Percentiles rank a stretch among this genome's conserved stretches.
Conservation (phyloP, 2,888 invertebrate genomes). For the Ormyrus thymus region DNA sequence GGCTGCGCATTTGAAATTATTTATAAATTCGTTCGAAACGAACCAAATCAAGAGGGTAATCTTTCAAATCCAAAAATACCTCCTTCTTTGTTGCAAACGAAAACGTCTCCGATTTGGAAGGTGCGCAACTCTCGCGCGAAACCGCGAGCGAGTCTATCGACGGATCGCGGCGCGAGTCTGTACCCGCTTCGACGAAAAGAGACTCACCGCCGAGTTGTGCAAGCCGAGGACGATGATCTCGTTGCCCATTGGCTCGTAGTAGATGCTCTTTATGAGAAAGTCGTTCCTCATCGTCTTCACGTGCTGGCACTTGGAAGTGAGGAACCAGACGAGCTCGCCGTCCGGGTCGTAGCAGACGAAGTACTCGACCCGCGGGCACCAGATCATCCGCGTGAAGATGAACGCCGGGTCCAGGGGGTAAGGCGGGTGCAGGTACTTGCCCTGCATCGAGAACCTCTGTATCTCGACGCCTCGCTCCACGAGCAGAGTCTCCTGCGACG, state of each 20-base stretch:
- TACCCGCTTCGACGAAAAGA: neutral
- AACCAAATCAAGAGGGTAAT: no score
- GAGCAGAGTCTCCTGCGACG: conserved; percentile 60
- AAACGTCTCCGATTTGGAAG: no score
- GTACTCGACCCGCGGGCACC: conserved; percentile 55
- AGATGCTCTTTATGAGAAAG: conserved; percentile 57
- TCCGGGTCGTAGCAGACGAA: conserved; percentile 57
- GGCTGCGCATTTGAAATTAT: no score
- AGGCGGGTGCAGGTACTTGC: conserved; percentile 60
- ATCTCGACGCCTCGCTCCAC: conserved; percentile 56
- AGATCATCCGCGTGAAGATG: conserved; percentile 60
- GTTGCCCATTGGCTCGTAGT: conserved; percentile 56
- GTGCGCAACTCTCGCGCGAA: neutral
- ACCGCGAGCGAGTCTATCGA: no score
- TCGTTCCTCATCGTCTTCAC: conserved; percentile 58
- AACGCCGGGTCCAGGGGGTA: conserved; percentile 54
- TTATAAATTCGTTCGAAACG: no score
- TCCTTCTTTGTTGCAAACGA: no score
- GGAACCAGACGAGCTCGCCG: conserved; percentile 60
- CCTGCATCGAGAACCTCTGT: conserved; percentile 61
- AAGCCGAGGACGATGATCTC: conserved; percentile 59
- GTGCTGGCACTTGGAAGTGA: conserved; percentile 47
- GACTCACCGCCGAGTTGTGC: conserved; percentile 57
- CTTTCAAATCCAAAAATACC: no score
- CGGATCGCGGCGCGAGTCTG: no score